Evolutionary conservation across 2,113 vertebrate genomes (phyloP), one percentile per base, ranked within the genome.

Genomic region (Physeter macrocephalus): DNA sequence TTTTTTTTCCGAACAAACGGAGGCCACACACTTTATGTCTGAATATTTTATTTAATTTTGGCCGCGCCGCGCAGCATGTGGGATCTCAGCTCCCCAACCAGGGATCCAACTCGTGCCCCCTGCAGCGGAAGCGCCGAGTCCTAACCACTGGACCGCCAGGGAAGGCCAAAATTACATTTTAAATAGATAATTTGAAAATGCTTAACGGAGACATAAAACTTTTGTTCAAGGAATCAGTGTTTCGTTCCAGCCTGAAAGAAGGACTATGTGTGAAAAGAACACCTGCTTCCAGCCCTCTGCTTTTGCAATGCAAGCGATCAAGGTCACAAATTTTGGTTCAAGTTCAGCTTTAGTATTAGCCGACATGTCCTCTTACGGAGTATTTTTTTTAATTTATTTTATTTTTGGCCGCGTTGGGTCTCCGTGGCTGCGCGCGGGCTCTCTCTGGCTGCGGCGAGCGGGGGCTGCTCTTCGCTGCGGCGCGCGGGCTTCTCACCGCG

Each of bases 21-120:
- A 75, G 72, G 43, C 43, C 72, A 49, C 43, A 11, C 10, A 34
- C 29, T 49, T 49, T 49, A 29, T 2, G 1, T 34, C 74, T 75
- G 17, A 49, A 20, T 18, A 5, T 10, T 31, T 49, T 34, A 49
- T 34, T 57, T 57, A 21, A 8, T 57, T 34, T 20, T 46, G 72
- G 41, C 72, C 1, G 0, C 15, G 5, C 8, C 4, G 8, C 9
- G 8, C 21, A 21, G 23, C 59, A 11, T 9, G 59, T 0, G 29
- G 43, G 17, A 43, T 20, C 72, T 49, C 18, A 2, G 43, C 11
- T 31, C 61, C 27, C 61, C 12, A 14, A 31, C 61, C 61, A 6
- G 5, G 74, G 29, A 20, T 57, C 18, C 21, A 57, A 21, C 54
- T 3, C 54, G 17, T 57, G 54, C 54, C 54, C 18, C 54, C 54